phyloP scores from a whole-genome alignment of 2,888 invertebrate genomes.

The Dorcus parallelipipedus region DNA sequence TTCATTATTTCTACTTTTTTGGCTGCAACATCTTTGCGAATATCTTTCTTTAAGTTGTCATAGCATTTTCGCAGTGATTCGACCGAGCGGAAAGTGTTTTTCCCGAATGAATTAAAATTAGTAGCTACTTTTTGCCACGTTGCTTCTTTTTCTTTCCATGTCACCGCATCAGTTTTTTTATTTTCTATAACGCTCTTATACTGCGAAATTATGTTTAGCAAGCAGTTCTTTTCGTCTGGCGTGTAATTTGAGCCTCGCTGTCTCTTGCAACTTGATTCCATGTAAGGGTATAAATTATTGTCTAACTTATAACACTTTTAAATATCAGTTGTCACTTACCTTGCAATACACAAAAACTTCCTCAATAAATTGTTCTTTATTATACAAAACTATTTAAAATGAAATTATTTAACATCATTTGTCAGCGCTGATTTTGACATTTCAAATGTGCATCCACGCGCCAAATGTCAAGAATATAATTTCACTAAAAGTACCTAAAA shows the following conservation, averaged over 20 bases:
- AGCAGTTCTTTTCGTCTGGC: not conserved
- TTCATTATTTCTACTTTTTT: no score
- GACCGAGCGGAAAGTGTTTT: not conserved
- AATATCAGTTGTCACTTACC: no score
- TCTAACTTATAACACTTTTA: no score
- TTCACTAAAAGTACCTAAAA: no score
- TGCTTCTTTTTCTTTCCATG: not conserved
- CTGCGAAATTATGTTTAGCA: not conserved
- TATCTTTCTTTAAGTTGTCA: not conserved
- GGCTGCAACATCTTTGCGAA: not conserved
- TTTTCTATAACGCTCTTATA: not conserved
- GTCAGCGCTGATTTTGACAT: no score
- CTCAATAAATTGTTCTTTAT: no score
- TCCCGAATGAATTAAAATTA: not conserved
- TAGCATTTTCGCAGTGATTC: not conserved
- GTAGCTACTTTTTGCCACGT: not conserved
- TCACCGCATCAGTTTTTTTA: not conserved
- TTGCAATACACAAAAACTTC: no score
- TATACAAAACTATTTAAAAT: no score
- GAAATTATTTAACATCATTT: no score
- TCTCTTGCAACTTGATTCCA: not conserved
- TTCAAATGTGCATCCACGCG: no score
- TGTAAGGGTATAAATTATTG: no score
- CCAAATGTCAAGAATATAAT: no score
- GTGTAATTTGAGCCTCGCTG: not conserved